Conservation (phyloP, 2,113 vertebrate genomes). For the Aepyceros melampus region DNA sequence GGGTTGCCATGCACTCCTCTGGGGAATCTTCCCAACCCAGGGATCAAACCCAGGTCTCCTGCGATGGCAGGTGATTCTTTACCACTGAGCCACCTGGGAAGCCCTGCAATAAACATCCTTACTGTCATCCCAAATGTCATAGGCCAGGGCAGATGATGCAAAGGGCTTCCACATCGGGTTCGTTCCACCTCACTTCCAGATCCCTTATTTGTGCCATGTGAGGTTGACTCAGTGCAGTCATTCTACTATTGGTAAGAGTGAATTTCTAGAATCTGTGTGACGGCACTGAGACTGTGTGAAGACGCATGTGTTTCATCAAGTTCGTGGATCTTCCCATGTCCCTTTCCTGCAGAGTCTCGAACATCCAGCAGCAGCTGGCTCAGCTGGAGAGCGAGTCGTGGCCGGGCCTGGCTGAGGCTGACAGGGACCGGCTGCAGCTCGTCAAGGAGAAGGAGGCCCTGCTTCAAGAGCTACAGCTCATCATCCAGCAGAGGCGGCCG, state of each 20-base stretch:
- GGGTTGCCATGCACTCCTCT: background rate
- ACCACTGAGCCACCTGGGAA: background rate
- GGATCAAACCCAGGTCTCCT: background rate
- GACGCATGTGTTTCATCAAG: background rate
- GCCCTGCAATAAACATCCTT: background rate
- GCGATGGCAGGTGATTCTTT: background rate
- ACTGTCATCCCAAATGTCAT: background rate
- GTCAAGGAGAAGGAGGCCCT: constrained; percentile 97
- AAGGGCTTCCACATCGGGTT: background rate
- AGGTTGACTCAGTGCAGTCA: background rate
- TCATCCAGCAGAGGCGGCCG: constrained; percentile 89
- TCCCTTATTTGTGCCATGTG: background rate
- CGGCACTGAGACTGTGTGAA: background rate
- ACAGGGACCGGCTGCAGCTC: constrained; percentile 95
- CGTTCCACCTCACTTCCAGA: background rate
- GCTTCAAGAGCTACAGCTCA: constrained; percentile 92
- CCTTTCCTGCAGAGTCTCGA: constrained; percentile 86
- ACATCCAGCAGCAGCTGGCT: constrained; percentile 95
- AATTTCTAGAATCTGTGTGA: background rate
- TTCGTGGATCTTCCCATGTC: background rate
- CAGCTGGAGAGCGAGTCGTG: constrained; percentile 94
- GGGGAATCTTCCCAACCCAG: background rate
- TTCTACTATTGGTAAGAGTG: background rate
- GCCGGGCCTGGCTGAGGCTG: constrained; percentile 94
- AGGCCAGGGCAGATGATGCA: background rate